Percentiles rank a stretch among this genome's conserved stretches.
Evolutionary conservation across 2,113 vertebrate genomes (phyloP).

Genomic region (Daphoenositta chrysoptera): DNA sequence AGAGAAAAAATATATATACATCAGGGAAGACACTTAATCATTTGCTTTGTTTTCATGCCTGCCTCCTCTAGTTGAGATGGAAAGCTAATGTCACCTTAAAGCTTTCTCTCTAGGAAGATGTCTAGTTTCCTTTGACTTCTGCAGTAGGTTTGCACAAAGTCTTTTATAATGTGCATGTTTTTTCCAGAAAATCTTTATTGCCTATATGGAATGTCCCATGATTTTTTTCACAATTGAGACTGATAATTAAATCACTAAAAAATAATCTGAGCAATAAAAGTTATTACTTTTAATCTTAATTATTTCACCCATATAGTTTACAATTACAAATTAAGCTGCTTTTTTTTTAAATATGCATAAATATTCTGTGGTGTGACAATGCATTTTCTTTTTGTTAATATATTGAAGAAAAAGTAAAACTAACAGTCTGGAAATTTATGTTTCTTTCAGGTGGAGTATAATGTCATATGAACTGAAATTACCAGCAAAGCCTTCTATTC

Average conservation of each 20-base stretch:
- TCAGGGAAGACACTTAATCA: not conserved
- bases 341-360: too few relatives aligned
- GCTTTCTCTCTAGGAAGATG: not conserved
- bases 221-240: not conserved
- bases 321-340: not conserved
- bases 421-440: not conserved
- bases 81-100: not conserved
- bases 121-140: not conserved
- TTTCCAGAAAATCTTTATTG: not conserved
- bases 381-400: not conserved
- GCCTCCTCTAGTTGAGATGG: not conserved
- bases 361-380: not conserved
- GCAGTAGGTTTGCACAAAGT: not conserved
- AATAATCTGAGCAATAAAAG: not conserved
- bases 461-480: constrained; percentile 99
- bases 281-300: not conserved
- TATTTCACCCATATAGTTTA: not conserved
- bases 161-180: not conserved
- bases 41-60: not conserved
- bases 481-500: constrained; percentile 85
- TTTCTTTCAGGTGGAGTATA: constrained; percentile 89
- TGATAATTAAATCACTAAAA: not conserved
- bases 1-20: not conserved
- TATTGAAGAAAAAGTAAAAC: not conserved
- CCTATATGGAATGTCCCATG: not conserved